A percentile compares a stretch with the other conserved stretches of the same genome.
Evolutionary conservation across 2,113 vertebrate species (phyloP).

Genomic region (Hassar affinis): DNA sequence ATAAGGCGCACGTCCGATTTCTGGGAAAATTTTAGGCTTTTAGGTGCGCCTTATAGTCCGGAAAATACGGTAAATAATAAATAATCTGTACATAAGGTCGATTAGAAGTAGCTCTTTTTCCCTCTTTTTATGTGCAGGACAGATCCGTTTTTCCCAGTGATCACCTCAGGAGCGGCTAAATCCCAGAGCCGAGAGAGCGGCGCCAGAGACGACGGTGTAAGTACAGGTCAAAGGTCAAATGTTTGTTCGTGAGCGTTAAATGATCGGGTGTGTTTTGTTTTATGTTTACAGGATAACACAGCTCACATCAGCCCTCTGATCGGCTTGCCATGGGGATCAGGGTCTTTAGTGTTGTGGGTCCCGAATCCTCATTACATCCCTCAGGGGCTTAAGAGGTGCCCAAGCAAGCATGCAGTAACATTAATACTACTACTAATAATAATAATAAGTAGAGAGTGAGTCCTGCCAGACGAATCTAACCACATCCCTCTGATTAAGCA

Average conservation of each 20-base stretch:
- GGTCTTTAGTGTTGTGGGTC: slow-evolving; percentile 46
- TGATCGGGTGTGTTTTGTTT: background rate
- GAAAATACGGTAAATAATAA: too few relatives aligned
- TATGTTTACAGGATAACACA: slow-evolving; percentile 42
- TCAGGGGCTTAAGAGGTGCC: slow-evolving; percentile 30
- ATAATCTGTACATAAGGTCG: too few relatives aligned
- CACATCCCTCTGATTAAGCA: too few relatives aligned
- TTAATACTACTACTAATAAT: too few relatives aligned
- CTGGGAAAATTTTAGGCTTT: too few relatives aligned
- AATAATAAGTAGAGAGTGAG: too few relatives aligned
- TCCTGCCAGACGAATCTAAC: too few relatives aligned
- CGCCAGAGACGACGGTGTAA: slow-evolving; percentile 20
- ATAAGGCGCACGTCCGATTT: too few relatives aligned
- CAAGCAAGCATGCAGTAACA: background rate
- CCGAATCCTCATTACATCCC: slow-evolving; percentile 38
- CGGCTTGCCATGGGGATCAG: background rate
- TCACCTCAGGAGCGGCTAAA: background rate
- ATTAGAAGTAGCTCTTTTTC: too few relatives aligned
- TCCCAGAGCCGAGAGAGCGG: background rate
- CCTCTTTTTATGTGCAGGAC: slow-evolving; percentile 18
- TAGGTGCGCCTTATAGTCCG: too few relatives aligned
- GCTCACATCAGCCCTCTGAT: slow-evolving; percentile 44
- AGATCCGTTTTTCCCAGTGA: slow-evolving; percentile 16
- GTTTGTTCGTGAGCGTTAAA: background rate
- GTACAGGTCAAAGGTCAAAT: slow-evolving; percentile 34